These are phyloP conservation scores for Cyphomyrus discorhynchus DNA, from an alignment of 2,113 vertebrate genomes.

Conservation along the genomic window DNA sequence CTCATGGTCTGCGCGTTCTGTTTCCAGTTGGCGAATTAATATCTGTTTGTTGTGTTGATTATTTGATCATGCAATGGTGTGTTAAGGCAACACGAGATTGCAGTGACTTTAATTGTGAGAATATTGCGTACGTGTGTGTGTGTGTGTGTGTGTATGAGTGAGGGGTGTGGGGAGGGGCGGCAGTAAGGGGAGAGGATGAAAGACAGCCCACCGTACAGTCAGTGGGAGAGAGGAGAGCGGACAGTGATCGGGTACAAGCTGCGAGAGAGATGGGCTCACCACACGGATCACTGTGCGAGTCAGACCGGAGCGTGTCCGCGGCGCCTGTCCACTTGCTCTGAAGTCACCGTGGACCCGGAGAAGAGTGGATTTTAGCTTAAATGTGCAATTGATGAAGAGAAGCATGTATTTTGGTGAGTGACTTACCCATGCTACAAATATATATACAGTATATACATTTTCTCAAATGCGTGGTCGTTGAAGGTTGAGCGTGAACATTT, in stretches of 20 bases:
- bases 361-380: neutral
- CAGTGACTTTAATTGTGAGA: neutral
- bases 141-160: neutral
- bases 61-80: neutral
- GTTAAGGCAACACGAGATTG: neutral
- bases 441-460: neutral
- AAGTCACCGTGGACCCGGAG: constrained; percentile 8
- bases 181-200: neutral
- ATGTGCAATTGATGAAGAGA: neutral
- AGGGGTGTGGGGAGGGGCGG: neutral
- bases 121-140: neutral
- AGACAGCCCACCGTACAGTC: neutral
- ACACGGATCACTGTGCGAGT: neutral
- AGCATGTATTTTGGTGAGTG: constrained; percentile 25
- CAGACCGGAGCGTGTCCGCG: constrained; percentile 14
- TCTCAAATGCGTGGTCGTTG: neutral
- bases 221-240: constrained; percentile 5
- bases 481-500: neutral
- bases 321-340: neutral
- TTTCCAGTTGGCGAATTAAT: neutral
- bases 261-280: neutral
- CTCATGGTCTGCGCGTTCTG: neutral
- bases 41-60: neutral
- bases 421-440: neutral
- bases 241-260: constrained; percentile 1